Evolutionary conservation across 92 coral and sea anemone species (phyloP).

Genomic region (Pocillopora meandrina): DNA sequence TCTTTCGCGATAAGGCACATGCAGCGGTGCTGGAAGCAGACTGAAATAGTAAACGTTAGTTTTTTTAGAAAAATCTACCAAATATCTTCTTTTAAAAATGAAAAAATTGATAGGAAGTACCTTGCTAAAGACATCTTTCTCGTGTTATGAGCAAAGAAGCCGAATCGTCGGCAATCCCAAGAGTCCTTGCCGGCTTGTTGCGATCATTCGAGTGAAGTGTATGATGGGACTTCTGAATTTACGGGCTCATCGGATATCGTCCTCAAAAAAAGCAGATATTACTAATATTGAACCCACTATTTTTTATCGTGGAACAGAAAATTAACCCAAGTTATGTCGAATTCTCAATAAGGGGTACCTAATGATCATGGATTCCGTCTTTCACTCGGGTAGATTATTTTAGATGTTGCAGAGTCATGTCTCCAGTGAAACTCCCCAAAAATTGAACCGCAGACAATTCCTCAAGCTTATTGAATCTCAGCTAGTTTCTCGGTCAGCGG

Average conservation of each 20-base stretch:
- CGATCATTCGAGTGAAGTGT: background rate
- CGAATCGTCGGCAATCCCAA: conserved; percentile 15
- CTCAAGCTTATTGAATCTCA: too few species aligned
- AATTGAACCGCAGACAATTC: too few species aligned
- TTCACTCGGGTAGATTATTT: too few species aligned
- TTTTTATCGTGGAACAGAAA: background rate
- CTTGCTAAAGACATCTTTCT: conserved; percentile 61
- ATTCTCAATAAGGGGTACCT: too few species aligned
- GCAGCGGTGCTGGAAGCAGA: conserved; percentile 92
- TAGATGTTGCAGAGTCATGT: too few species aligned
- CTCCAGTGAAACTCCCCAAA: too few species aligned
- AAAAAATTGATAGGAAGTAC: conserved; percentile 15
- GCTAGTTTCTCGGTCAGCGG: too few species aligned
- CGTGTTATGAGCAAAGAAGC: background rate
- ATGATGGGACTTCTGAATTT: background rate
- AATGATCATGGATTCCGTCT: too few species aligned
- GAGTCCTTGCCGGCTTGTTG: background rate
- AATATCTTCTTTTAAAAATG: background rate
- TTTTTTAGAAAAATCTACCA: conserved; percentile 1
- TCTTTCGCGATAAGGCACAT: conserved; percentile 80
- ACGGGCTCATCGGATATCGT: too few species aligned
- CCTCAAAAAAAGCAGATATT: too few species aligned
- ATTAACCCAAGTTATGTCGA: background rate
- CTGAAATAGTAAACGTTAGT: conserved; percentile 42
- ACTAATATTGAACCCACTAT: background rate